phyloP scores from a whole-genome alignment of 2,888 invertebrate genomes.

The Chalcis sispes region DNA sequence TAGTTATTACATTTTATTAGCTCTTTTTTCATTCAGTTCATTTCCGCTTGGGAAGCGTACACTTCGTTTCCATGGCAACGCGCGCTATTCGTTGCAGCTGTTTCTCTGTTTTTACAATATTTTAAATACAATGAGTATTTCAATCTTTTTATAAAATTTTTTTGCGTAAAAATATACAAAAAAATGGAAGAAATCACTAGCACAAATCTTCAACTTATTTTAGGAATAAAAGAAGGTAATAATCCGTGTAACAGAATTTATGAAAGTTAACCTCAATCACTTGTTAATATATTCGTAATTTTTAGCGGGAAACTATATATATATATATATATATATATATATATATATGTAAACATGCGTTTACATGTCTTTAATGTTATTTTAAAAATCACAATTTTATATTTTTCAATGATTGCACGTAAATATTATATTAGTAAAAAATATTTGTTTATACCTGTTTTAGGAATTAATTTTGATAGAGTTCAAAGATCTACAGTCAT shows the following conservation, averaged over 20 bases:
- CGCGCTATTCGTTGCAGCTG: neutral
- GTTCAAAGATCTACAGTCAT: conserved; percentile 78
- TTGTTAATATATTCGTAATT: conserved; percentile 14
- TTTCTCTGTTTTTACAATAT: conserved; percentile 17
- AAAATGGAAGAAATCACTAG: conserved; percentile 82
- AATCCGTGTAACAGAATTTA: conserved; percentile 31
- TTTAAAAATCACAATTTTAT: neutral
- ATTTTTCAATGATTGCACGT: neutral
- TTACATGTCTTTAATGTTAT: neutral
- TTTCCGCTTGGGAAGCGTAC: too few relatives aligned
- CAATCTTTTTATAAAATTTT: conserved; percentile 21
- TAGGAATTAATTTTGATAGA: conserved; percentile 80
- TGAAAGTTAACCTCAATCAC: conserved; percentile 34
- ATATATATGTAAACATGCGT: neutral
- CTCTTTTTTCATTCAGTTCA: too few relatives aligned
- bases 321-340: neutral
- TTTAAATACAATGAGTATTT: conserved; percentile 50
- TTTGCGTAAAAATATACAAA: conserved; percentile 14
- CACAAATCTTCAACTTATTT: conserved; percentile 81
- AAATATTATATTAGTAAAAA: conserved; percentile 1
- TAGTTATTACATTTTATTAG: too few relatives aligned
- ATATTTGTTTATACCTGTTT: conserved; percentile 59
- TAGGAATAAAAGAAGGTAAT: conserved; percentile 82
- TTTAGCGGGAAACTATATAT: conserved; percentile 24
- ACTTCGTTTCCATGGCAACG: conserved; percentile 57